phyloP scores from a whole-genome alignment of 2,888 invertebrate species.

The Bugulina stolonifera region DNA sequence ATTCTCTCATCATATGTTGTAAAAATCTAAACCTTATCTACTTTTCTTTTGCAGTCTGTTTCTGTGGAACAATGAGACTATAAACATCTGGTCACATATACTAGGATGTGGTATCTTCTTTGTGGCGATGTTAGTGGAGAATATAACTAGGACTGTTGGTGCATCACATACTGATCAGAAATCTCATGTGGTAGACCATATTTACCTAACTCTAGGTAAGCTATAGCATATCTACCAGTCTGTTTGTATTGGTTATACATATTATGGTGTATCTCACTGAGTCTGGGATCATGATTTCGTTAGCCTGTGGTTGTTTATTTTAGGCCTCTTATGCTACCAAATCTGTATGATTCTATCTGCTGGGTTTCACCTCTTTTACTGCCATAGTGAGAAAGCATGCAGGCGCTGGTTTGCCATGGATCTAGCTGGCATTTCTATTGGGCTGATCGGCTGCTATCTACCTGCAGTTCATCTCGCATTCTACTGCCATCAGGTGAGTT shows the following conservation, averaged over 20 bases:
- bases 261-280: no score
- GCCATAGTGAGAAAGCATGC: conserved; percentile 79
- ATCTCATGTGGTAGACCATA: conserved; percentile 73
- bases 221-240: no score
- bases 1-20: no score
- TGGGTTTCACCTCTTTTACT: conserved; percentile 88
- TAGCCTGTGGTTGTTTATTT: no score
- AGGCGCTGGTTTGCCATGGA: conserved; percentile 82
- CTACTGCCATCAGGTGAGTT: conserved; percentile 82
- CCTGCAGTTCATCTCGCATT: conserved; percentile 94
- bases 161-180: conserved; percentile 60
- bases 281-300: no score
- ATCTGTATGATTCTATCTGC: conserved; percentile 87
- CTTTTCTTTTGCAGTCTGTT: conserved; percentile 68
- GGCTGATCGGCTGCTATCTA: conserved; percentile 85
- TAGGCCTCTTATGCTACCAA: conserved; percentile 58
- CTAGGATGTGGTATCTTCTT: conserved; percentile 63
- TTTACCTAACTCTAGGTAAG: conserved; percentile 74
- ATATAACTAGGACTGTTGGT: conserved; percentile 62
- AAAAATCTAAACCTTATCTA: no score
- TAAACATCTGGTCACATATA: conserved; percentile 95
- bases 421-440: conserved; percentile 85
- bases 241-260: no score
- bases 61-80: conserved; percentile 94
- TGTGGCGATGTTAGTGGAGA: conserved; percentile 47